Percentiles rank a stretch among this genome's conserved stretches.
These are phyloP conservation scores for Orestias chungarensis DNA, from an alignment of 2,797 vertebrate species.

Conservation along the genomic window DNA sequence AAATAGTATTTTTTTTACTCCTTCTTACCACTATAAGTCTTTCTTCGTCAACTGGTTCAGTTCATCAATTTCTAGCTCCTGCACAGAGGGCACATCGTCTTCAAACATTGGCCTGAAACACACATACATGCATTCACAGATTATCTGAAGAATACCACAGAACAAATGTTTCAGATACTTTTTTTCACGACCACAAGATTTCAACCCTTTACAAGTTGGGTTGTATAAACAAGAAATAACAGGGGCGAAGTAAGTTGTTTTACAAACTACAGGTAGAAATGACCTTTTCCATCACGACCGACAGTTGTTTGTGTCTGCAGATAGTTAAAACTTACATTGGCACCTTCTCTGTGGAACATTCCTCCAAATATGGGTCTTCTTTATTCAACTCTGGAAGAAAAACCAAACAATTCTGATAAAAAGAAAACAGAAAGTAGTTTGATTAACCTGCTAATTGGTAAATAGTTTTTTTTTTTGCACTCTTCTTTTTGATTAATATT, in stretches of 20 bases:
- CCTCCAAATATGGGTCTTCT: constrained; percentile 74
- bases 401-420: constrained; percentile 10
- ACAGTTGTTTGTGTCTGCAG: not conserved
- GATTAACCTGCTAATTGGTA: not conserved
- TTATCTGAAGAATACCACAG: not conserved
- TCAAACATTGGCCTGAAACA: constrained; percentile 94
- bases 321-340: constrained; percentile 77
- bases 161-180: not conserved
- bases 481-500: not conserved
- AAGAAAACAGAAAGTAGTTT: not conserved
- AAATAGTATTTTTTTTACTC: too few species aligned
- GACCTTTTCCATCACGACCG: not conserved
- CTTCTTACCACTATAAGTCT: constrained; percentile 54
- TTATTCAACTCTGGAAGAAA: constrained; percentile 50
- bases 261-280: not conserved
- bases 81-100: constrained; percentile 95
- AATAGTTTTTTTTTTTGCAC: not conserved
- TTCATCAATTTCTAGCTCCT: constrained; percentile 98
- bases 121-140: constrained; percentile 5
- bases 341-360: constrained; percentile 72
- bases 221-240: constrained; percentile 16
- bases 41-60: constrained; percentile 94
- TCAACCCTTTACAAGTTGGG: not conserved
- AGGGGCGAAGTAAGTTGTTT: not conserved
- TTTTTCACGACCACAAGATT: not conserved